Evolutionary conservation across 92 coral and sea anemone species (phyloP), one percentile per base, ranked within the genome.

Genomic region (Epizoanthus ramosus): DNA sequence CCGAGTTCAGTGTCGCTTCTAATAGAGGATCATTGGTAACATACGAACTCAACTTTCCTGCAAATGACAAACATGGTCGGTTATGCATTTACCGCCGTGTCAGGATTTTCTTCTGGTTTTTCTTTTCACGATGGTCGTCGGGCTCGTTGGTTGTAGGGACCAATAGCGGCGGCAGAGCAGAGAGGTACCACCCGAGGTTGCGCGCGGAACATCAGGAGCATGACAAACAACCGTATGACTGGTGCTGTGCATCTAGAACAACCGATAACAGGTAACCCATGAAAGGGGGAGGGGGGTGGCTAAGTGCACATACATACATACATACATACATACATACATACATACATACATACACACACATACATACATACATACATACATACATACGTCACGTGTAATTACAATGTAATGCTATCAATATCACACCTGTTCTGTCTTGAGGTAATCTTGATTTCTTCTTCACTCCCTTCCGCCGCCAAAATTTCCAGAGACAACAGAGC

Each of bases 171-270:
- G 25, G 81, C 13, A 33, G 31, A 25, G 68, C 69, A 1, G 56
- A 76, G 23, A 37, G 69, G 4, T 76, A 37, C 39, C 81, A 76
- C 16, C 64, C 68, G 70, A 57, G 35, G 10, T 33, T 60, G 69
- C 3, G 7, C 6, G 19, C 23, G 5, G 39, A 76, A 13, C 69
- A 76, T 15, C 1, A 1, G 31, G 19, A 39, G 4, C 16, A 76
- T 21, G 70, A 76, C 23, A 18, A 1, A 35, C 14, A 76, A 10
- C 81, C 81, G 41, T 76, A 76, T 56, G 43, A 59, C 5, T 59
- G 50, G 56, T 76, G 81, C 24, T 76, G 81, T 28, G 69, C 54
- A 60, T 59, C 57, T 0, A 33, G 16, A 57, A 57, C 68, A 57
- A 60, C 57, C 14, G 23, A 23, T 25, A 22, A 60, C 69, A 76